A percentile compares a stretch with the other conserved stretches of the same genome.
Evolutionary conservation across 2,113 vertebrate species (phyloP).

Genomic region (Promerops cafer): DNA sequence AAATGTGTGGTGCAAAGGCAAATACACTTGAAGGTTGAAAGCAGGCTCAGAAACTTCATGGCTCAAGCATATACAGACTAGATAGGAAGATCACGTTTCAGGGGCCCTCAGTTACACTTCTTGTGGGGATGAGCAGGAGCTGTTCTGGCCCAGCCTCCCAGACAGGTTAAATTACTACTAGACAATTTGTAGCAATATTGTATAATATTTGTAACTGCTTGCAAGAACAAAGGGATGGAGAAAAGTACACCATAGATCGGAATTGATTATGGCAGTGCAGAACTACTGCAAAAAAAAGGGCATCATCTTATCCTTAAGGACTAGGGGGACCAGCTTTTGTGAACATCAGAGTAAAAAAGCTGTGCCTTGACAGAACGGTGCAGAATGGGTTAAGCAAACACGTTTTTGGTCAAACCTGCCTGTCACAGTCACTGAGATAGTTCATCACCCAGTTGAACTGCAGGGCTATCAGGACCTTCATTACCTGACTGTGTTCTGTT

Average conservation of each 20-base stretch:
- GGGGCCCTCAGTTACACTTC: fast-evolving
- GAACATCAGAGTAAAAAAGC: background rate
- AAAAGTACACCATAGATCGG: background rate
- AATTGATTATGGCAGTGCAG: background rate
- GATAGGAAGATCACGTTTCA: background rate
- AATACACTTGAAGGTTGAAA: background rate
- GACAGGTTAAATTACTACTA: background rate
- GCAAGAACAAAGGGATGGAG: background rate
- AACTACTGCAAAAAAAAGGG: background rate
- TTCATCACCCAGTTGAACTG: background rate
- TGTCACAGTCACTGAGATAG: background rate
- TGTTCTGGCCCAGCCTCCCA: background rate
- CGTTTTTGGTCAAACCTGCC: background rate
- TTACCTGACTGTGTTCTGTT: background rate
- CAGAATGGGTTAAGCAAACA: background rate
- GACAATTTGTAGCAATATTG: background rate
- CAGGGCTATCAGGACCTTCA: background rate
- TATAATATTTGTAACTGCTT: background rate
- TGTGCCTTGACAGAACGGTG: background rate
- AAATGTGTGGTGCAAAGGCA: background rate
- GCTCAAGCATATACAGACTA: background rate
- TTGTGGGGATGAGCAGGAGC: background rate
- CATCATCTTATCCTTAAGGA: background rate
- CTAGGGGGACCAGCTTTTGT: background rate
- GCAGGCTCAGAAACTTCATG: background rate